Evolutionary conservation across 2,888 invertebrate species (phyloP), one percentile per base, ranked within the genome.

Genomic region (Tubulanus polymorphus): DNA sequence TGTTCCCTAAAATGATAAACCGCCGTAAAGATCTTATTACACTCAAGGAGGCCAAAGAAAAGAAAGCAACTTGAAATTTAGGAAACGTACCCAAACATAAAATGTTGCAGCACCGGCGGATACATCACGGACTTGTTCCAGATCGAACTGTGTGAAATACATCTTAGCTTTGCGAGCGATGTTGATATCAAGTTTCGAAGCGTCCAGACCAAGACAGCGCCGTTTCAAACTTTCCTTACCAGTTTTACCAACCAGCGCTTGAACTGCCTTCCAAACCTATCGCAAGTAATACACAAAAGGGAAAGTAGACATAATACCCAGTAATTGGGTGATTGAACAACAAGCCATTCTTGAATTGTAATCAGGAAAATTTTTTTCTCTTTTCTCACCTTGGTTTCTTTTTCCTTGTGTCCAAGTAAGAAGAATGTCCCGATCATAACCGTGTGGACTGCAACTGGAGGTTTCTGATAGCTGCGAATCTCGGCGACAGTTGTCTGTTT

Each of bases 61-160:
- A 48, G 23, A 26, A 26, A 12, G 10, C 12, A 12, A 25, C 18
- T 8, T 48, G 48, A 48, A n/a, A n/a, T n/a, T n/a, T n/a, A n/a
- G 26, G 3, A 6, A 10, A 64, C 71, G 61, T 58, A 75, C 76
- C 76, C 76, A 75, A 5, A 68, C 61, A 56, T 66, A 74, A 62
- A 76, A 75, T 8, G 76, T 72, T 8, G 76, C 74, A 18, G 75
- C 74, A 18, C 75, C 76, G 23, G 70, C 68, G 48, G 74, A 73
- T 26, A 70, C 68, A 18, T 68, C 67, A 6, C 71, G 57, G 15
- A 75, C 68, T 23, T 72, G 70, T 28, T 74, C 73, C 48, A 74
- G 56, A 5, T 67, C 62, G 47, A 66, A 61, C 26, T 63, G 63
- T 15, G 61, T 61, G 35, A 75, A 57, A 23, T 73, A 53, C 5